These are phyloP conservation scores for Ctena decussata DNA, from an alignment of 2,888 invertebrate genomes.

Conservation along the genomic window DNA sequence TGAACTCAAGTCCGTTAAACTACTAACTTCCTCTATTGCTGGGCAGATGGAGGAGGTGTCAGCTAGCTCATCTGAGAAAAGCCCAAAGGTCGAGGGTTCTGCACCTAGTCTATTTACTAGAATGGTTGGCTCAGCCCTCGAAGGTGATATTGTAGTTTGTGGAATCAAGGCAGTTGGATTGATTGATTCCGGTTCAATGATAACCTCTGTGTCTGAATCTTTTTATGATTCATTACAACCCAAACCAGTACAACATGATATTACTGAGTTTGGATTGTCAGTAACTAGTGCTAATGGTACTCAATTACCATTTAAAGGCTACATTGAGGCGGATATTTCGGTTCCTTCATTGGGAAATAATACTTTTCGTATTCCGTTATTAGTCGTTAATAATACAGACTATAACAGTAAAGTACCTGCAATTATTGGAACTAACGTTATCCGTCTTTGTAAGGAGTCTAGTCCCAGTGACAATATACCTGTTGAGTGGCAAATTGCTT, in stretches of 20 bases:
- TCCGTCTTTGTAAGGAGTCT: background rate
- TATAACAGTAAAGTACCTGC: background rate
- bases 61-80: background rate
- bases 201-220: background rate
- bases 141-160: background rate
- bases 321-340: background rate
- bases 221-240: conserved; percentile 9
- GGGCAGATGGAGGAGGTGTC: conserved; percentile 4
- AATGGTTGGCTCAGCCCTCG: conserved; percentile 7
- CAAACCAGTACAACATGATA: background rate
- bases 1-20: background rate
- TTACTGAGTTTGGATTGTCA: conserved; percentile 4
- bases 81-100: background rate
- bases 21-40: conserved; percentile 15
- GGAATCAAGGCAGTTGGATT: background rate
- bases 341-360: background rate
- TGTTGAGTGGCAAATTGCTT: conserved; percentile 6
- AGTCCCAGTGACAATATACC: background rate
- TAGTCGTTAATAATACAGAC: conserved; percentile 20
- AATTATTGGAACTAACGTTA: conserved; percentile 31
- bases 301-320: background rate
- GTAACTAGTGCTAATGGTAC: conserved; percentile 15
- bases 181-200: conserved; percentile 10
- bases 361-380: background rate
- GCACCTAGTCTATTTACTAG: background rate